A percentile compares a stretch with the other conserved stretches of the same genome.
These are phyloP conservation scores for Apogon hyalosoma DNA, from an alignment of 2,797 vertebrate species.

Conservation along the genomic window DNA sequence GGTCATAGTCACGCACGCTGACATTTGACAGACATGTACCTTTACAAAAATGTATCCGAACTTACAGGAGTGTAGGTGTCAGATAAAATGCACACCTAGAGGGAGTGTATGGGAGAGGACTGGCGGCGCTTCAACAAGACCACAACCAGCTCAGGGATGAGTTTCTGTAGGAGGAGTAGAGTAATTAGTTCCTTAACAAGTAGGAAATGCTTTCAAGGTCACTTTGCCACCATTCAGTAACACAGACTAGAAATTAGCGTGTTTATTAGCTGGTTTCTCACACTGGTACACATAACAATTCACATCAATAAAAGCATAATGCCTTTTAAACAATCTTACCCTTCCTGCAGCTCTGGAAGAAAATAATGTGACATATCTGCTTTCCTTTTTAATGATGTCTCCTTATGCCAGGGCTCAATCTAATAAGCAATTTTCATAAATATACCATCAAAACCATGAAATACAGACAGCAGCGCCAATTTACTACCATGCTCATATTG, in stretches of 20 bases:
- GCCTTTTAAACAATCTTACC: background rate
- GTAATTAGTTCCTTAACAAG: too few relatives aligned
- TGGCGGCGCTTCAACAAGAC: slow-evolving; percentile 1
- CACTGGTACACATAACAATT: background rate
- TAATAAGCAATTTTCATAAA: background rate
- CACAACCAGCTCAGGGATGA: background rate
- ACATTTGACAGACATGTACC: slow-evolving; percentile 17
- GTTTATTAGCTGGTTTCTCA: background rate
- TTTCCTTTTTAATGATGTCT: background rate
- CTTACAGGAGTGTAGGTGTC: background rate
- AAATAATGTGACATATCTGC: background rate
- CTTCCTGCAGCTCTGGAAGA: background rate
- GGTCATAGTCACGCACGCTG: slow-evolving; percentile 54
- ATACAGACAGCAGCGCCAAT: background rate
- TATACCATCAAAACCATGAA: background rate
- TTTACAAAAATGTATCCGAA: slow-evolving; percentile 13
- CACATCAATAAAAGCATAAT: background rate
- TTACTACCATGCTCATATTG: background rate
- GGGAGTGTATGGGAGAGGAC: background rate
- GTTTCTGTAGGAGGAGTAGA: too few relatives aligned
- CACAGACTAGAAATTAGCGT: background rate
- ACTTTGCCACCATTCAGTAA: background rate
- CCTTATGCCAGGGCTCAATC: background rate
- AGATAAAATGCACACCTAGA: slow-evolving; percentile 20
- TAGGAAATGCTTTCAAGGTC: too few relatives aligned